These are phyloP conservation scores for Trichosurus vulpecula DNA, from an alignment of 2,797 vertebrate species.

Conservation along the genomic window DNA sequence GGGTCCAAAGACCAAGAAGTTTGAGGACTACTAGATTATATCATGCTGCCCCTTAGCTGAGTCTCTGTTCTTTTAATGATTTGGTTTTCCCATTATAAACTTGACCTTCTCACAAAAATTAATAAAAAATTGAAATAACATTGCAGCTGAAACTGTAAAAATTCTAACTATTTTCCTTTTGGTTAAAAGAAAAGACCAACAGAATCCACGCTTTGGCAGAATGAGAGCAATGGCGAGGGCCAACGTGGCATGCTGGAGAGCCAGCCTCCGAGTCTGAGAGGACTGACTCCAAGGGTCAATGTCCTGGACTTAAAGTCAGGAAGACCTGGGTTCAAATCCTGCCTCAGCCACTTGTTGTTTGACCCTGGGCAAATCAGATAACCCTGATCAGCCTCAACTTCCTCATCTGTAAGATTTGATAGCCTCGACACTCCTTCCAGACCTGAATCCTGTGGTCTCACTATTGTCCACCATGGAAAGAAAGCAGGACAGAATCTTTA, in stretches of 20 bases:
- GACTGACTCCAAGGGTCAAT: background rate
- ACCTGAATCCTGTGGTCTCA: background rate
- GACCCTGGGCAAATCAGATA: no score
- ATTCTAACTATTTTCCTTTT: background rate
- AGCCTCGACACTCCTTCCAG: background rate
- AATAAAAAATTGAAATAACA: no score
- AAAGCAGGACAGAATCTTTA: background rate
- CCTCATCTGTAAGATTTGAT: background rate
- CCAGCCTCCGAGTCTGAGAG: no score
- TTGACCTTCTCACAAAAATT: no score
- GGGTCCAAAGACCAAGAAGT: no score
- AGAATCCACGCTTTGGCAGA: background rate
- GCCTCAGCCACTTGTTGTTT: background rate
- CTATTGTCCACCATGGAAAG: background rate
- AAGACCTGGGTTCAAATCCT: background rate
- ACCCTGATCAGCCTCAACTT: background rate
- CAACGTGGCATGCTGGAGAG: no score
- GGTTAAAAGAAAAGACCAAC: no score
- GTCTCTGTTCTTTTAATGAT: no score
- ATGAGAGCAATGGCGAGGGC: background rate
- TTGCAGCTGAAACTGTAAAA: background rate
- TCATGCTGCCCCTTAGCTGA: no score
- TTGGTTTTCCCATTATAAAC: no score
- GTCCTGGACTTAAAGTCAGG: no score
- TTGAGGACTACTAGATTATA: no score